These are phyloP conservation scores for Aphidoletes aphidimyza DNA, from an alignment of 2,888 invertebrate genomes.

Conservation along the genomic window DNA sequence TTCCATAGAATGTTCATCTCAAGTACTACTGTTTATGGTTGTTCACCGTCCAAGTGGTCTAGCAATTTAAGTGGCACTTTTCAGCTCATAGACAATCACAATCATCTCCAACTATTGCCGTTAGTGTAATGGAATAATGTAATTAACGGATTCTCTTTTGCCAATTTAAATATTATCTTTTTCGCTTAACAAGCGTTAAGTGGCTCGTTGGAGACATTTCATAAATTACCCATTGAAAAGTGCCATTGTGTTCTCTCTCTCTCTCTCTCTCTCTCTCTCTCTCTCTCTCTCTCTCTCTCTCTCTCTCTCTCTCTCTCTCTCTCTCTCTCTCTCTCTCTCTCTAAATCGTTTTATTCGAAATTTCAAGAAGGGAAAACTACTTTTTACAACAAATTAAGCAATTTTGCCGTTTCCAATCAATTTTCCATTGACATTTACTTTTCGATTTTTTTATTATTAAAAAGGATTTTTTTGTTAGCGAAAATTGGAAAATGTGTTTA, in stretches of 20 bases:
- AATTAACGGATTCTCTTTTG: neutral
- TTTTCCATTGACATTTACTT: neutral
- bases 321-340: too few species aligned
- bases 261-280: too few species aligned
- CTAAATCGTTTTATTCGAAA: neutral
- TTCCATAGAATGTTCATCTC: neutral
- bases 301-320: too few species aligned
- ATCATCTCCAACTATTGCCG: neutral
- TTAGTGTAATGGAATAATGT: neutral
- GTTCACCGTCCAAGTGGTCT: neutral
- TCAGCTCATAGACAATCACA: neutral
- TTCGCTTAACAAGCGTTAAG: neutral
- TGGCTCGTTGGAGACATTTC: conserved; percentile 16
- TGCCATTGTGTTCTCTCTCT: too few species aligned
- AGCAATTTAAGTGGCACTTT: neutral
- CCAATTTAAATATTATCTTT: conserved; percentile 44
- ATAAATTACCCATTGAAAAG: neutral
- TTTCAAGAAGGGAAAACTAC: neutral
- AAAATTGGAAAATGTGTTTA: neutral
- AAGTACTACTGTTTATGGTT: neutral
- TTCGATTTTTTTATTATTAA: neutral
- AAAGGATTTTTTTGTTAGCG: too few species aligned
- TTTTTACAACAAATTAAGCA: conserved; percentile 28
- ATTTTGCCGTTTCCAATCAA: neutral
- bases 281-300: too few species aligned